Conservation (phyloP, 2,888 invertebrate genomes). For the Protophormia terraenovae region DNA sequence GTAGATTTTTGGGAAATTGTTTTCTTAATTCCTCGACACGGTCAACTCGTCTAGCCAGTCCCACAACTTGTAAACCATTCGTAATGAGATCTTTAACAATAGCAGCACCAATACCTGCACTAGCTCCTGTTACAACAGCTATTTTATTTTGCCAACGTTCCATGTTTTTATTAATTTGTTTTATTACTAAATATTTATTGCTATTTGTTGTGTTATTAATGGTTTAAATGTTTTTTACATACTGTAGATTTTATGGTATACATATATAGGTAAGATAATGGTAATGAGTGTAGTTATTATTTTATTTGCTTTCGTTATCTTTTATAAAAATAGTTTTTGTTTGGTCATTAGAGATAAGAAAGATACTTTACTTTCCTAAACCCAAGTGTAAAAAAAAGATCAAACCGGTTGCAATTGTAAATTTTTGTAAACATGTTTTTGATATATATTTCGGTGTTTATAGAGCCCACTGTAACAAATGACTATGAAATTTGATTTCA, state of each 20-base stretch:
- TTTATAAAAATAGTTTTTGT: too few relatives aligned
- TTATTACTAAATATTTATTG: too few relatives aligned
- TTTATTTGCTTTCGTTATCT: neutral
- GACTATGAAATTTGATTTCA: too few relatives aligned
- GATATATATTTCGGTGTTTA: too few relatives aligned
- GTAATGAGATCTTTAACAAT: constrained; percentile 80
- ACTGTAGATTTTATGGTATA: neutral
- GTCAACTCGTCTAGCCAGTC: constrained; percentile 80
- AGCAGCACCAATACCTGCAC: constrained; percentile 84
- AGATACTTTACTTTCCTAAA: too few relatives aligned
- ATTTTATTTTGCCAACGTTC: constrained; percentile 84
- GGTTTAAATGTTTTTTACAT: neutral
- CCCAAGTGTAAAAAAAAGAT: too few relatives aligned
- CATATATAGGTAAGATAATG: too few relatives aligned
- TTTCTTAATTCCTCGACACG: constrained; percentile 68
- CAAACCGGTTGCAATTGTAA: too few relatives aligned
- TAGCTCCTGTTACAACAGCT: constrained; percentile 85
- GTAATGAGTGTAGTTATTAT: neutral
- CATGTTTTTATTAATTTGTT: constrained; percentile 64
- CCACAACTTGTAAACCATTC: constrained; percentile 83
- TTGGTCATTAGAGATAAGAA: too few relatives aligned
- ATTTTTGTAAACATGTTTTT: too few relatives aligned
- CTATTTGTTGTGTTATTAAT: neutral
- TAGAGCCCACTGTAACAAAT: too few relatives aligned
- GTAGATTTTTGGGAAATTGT: constrained; percentile 59